These are phyloP conservation scores for Drosophila acutilabella DNA, from an alignment of 2,888 invertebrate species.

Conservation along the genomic window DNA sequence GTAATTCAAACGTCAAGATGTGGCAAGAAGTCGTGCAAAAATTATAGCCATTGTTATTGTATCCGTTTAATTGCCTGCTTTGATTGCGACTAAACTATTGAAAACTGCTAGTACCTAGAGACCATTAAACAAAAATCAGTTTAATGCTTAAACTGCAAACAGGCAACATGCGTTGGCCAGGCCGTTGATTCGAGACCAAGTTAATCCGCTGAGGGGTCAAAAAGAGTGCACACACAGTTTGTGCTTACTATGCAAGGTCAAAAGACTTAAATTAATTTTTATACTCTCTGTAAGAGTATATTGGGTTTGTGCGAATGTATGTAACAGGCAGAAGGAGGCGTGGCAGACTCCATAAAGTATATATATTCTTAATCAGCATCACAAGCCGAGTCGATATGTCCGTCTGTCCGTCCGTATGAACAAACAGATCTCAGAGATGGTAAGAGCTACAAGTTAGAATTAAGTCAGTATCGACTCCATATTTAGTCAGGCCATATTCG, in stretches of 20 bases:
- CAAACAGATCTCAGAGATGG: too few relatives aligned
- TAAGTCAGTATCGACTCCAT: too few relatives aligned
- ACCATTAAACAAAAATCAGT: conserved; percentile 26
- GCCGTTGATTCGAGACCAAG: conserved; percentile 11
- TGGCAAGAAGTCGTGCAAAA: conserved; percentile 29
- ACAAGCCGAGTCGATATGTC: too few relatives aligned
- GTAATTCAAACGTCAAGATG: conserved; percentile 31
- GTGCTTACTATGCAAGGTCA: background rate
- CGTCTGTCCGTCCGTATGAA: too few relatives aligned
- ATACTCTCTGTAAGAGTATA: too few relatives aligned
- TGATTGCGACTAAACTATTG: conserved; percentile 18
- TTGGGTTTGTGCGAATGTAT: too few relatives aligned
- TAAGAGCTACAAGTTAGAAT: too few relatives aligned
- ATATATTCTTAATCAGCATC: too few relatives aligned
- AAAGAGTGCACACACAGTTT: conserved; percentile 3
- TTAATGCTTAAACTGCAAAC: conserved; percentile 5
- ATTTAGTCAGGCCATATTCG: too few relatives aligned
- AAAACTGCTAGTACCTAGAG: conserved; percentile 12
- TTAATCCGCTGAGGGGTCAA: conserved; percentile 25
- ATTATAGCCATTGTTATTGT: conserved; percentile 22
- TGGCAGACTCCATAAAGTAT: too few relatives aligned
- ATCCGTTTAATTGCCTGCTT: conserved; percentile 21
- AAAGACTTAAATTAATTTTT: background rate
- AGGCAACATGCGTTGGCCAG: background rate
- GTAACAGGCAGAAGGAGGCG: too few relatives aligned